Conservation (phyloP, 1,140 invertebrate genomes). For the Propsilocerus akamusi region DNA sequence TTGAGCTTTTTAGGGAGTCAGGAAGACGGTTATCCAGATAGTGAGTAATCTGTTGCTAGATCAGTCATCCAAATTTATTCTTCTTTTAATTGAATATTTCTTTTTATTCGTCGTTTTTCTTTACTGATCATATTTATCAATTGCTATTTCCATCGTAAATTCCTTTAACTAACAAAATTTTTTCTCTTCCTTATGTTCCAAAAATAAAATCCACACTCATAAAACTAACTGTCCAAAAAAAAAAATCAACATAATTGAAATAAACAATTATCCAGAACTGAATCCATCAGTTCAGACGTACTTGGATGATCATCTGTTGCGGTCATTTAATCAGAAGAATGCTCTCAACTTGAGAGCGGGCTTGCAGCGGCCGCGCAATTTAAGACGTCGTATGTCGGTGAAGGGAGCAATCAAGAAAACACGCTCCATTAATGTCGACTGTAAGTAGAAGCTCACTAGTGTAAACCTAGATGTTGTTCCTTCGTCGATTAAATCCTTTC, state of each 20-base stretch:
- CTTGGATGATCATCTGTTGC: slow-evolving; percentile 69
- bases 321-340: slow-evolving; percentile 52
- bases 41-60: slow-evolving; percentile 21
- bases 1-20: slow-evolving; percentile 84
- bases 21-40: slow-evolving; percentile 77
- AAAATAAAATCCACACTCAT: neutral
- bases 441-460: slow-evolving; percentile 34
- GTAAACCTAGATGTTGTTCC: neutral
- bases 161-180: neutral
- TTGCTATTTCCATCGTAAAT: too few relatives aligned
- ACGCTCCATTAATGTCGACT: slow-evolving; percentile 65
- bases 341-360: slow-evolving; percentile 36
- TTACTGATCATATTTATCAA: too few relatives aligned
- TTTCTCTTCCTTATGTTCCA: neutral
- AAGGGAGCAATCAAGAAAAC: slow-evolving; percentile 75
- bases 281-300: slow-evolving; percentile 72
- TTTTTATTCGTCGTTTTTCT: too few relatives aligned
- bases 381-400: slow-evolving; percentile 58
- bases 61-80: neutral
- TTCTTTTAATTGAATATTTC: too few relatives aligned
- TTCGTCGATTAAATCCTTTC: slow-evolving; percentile 4
- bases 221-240: slow-evolving; percentile 2
- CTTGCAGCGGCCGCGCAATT: slow-evolving; percentile 27
- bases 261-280: slow-evolving; percentile 31
- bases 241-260: slow-evolving; percentile 5